Evolutionary conservation across 2,797 vertebrate genomes (phyloP).

Genomic region (Adelosebastes latens): DNA sequence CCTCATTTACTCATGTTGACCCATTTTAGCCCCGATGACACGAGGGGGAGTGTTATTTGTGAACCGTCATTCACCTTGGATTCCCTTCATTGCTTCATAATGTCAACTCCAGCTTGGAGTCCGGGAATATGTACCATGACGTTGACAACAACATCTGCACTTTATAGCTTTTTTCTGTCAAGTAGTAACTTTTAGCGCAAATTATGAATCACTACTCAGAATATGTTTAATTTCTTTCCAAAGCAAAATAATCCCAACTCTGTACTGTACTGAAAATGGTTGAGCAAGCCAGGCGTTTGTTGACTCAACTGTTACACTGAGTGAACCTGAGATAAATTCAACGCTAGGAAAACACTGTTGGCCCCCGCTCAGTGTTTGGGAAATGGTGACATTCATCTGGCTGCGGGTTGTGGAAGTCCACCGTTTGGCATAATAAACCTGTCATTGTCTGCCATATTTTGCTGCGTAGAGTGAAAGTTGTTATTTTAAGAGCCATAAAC

Average conservation of each 20-base stretch:
- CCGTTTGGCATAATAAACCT: conserved; percentile 15
- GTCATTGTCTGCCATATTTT: conserved; percentile 28
- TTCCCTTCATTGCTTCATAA: conserved; percentile 26
- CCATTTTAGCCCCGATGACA: conserved; percentile 12
- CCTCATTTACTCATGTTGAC: conserved; percentile 12
- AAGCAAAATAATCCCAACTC: background rate
- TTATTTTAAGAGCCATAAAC: conserved; percentile 52
- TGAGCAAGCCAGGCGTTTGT: conserved; percentile 40
- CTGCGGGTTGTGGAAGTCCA: conserved; percentile 12
- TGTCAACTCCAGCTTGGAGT: conserved; percentile 9
- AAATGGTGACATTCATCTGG: conserved; percentile 35
- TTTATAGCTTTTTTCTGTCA: background rate
- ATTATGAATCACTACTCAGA: background rate
- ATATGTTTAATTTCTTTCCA: background rate
- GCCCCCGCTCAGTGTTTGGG: conserved; percentile 25
- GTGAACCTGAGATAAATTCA: conserved; percentile 44
- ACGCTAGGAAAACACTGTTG: conserved; percentile 51
- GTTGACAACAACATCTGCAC: background rate
- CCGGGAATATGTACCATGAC: background rate
- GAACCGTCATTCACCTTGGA: conserved; percentile 33
- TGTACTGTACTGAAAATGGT: conserved; percentile 6
- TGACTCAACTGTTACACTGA: conserved; percentile 56
- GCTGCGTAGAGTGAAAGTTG: background rate
- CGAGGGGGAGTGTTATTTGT: conserved; percentile 30
- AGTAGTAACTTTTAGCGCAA: background rate